Evolutionary conservation across 2,113 vertebrate species (phyloP), one percentile per base, ranked within the genome.

Genomic region (Elaphurus davidianus): DNA sequence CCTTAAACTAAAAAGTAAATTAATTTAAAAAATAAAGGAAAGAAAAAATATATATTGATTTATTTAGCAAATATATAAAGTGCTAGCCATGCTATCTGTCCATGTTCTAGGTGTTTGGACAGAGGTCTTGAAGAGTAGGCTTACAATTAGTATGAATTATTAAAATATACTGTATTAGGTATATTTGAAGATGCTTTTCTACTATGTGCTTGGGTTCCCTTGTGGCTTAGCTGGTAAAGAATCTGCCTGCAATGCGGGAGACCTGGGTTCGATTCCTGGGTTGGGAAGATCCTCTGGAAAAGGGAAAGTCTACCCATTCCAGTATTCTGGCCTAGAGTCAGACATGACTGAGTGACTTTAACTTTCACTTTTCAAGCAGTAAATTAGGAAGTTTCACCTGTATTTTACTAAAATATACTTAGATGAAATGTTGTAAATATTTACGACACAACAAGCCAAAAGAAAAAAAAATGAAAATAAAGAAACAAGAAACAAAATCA

Each of bases 331-430:
- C 17, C 33, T 67, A 67, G 17, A 67, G 64, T 36, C 2, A 0
- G 64, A 71, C 17, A 21, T 0, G 9, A 71, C 9, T 67, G n/a
- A 21, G 17, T 1, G 2, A 67, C 62, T n/a, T n/a, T 67, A 17
- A 67, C n/a, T 36, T 71, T 71, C 9, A 71, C n/a, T 71, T 36
- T 36, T 71, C 64, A n/a, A 52, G 14, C 1, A 55, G 33, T 57
- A 25, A 85, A 87, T 25, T 91, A 47, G 54, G 21, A 91, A 45
- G 45, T 21, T 74, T 60, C 43, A 90, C 54, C 60, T 33, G 54
- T 6, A 87, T 50, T 47, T 92, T 40, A 92, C 36, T 62, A 45
- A 94, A 94, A 87, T 43, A 2, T 59, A 83, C 3, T 36, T 59
- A 96, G 57, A 74, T 23, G 6, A 85, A 28, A 14, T 57, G 76